These are phyloP conservation scores for Tolmerus cingulatus DNA, from an alignment of 2,888 invertebrate genomes.

Conservation along the genomic window DNA sequence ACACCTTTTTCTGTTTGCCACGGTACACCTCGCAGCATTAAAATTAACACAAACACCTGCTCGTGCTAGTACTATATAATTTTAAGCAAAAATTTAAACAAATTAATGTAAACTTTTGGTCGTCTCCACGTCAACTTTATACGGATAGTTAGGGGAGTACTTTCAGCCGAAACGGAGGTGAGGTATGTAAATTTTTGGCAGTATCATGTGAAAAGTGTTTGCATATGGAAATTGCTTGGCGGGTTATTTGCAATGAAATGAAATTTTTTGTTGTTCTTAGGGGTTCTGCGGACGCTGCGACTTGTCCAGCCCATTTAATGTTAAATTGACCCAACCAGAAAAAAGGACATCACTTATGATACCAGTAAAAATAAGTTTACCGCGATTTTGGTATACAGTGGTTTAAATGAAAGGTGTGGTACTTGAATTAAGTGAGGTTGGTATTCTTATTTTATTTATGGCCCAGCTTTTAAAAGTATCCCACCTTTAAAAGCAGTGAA, in stretches of 20 bases:
- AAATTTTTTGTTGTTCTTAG: background rate
- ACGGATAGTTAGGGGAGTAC: background rate
- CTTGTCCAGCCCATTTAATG: background rate
- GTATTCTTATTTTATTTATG: background rate
- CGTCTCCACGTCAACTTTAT: background rate
- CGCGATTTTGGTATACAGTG: background rate
- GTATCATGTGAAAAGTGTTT: background rate
- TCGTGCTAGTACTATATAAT: background rate
- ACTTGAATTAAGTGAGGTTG: background rate
- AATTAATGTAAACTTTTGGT: background rate
- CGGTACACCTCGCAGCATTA: background rate
- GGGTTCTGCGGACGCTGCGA: background rate
- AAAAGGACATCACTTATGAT: background rate
- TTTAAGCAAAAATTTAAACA: background rate
- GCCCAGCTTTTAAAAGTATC: too few relatives aligned
- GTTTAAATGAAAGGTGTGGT: background rate
- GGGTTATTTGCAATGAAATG: background rate
- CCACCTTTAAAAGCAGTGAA: too few relatives aligned
- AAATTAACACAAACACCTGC: background rate
- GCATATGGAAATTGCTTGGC: background rate
- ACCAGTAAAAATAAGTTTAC: background rate
- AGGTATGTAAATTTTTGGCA: background rate
- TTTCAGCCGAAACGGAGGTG: background rate
- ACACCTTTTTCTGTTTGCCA: background rate
- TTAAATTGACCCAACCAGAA: background rate